phyloP scores from a whole-genome alignment of 2,113 vertebrate species.

The Hystrix brachyura region DNA sequence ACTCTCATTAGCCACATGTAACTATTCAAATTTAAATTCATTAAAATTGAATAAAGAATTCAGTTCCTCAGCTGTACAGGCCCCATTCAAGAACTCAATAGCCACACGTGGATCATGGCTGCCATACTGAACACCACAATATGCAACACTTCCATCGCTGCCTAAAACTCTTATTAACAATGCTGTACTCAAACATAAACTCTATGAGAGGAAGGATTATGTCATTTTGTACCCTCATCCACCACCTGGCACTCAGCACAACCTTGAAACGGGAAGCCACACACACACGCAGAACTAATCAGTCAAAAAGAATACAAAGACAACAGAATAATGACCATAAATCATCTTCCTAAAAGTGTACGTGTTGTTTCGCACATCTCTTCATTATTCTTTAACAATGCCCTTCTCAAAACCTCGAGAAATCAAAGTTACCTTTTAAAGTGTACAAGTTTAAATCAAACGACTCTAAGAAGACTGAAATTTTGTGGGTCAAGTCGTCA shows the following conservation, averaged over 20 bases:
- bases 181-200: not conserved
- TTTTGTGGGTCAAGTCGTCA: not conserved
- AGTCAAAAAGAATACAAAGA: not conserved
- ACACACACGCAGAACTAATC: not conserved
- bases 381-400: not conserved
- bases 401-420: not conserved
- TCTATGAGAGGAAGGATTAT: not conserved
- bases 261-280: not conserved
- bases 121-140: not conserved
- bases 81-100: not conserved
- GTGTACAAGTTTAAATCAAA: not conserved
- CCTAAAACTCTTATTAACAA: not conserved
- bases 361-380: not conserved
- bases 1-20: not conserved
- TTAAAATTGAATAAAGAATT: conserved; percentile 1
- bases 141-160: not conserved
- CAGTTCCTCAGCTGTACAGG: not conserved
- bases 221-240: not conserved
- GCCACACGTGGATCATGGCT: not conserved
- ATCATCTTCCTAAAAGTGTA: not conserved
- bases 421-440: not conserved
- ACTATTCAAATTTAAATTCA: conserved; percentile 6
- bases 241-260: not conserved
- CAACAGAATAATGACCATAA: not conserved
- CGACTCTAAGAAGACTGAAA: not conserved